Percentiles rank a stretch among this genome's conserved stretches.
phyloP scores from a whole-genome alignment of 2,888 invertebrate genomes.

The Oscheius myriophilus region DNA sequence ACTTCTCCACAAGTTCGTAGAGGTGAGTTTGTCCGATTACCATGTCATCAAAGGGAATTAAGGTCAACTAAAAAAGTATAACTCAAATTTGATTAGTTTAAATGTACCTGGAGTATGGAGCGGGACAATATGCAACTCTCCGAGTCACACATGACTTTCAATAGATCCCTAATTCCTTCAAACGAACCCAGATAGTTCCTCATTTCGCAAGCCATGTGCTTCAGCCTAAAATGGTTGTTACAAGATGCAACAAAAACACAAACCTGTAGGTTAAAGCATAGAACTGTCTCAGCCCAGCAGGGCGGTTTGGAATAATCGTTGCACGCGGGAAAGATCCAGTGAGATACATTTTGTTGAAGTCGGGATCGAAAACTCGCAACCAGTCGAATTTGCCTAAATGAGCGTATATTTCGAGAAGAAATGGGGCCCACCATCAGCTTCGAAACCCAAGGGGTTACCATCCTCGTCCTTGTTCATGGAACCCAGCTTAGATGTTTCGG shows the following conservation, averaged over 20 bases:
- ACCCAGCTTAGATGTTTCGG: conserved; percentile 12
- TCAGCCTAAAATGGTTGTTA: neutral
- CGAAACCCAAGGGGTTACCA: neutral
- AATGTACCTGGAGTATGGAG: conserved; percentile 80
- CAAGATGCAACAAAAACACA: conserved; percentile 8
- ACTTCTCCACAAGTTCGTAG: conserved; percentile 12
- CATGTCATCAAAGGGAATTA: conserved; percentile 28
- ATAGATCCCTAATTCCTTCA: conserved; percentile 34
- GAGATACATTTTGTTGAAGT: conserved; percentile 90
- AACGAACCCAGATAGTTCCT: conserved; percentile 6
- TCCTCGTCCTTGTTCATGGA: neutral
- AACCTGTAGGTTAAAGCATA: conserved; percentile 25
- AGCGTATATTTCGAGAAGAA: neutral
- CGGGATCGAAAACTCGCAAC: conserved; percentile 88
- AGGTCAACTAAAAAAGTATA: conserved; percentile 16
- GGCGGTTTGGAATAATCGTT: conserved; percentile 49
- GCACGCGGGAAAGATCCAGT: conserved; percentile 98
- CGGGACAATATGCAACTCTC: conserved; percentile 84
- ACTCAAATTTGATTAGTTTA: neutral
- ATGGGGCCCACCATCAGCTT: neutral
- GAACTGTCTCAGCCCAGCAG: conserved; percentile 29
- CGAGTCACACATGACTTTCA: conserved; percentile 30
- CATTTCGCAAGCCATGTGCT: neutral
- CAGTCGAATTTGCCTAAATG: conserved; percentile 50
- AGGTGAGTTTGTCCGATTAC: conserved; percentile 21